phyloP scores from a whole-genome alignment of 2,113 vertebrate genomes.

The Pithys albifrons region DNA sequence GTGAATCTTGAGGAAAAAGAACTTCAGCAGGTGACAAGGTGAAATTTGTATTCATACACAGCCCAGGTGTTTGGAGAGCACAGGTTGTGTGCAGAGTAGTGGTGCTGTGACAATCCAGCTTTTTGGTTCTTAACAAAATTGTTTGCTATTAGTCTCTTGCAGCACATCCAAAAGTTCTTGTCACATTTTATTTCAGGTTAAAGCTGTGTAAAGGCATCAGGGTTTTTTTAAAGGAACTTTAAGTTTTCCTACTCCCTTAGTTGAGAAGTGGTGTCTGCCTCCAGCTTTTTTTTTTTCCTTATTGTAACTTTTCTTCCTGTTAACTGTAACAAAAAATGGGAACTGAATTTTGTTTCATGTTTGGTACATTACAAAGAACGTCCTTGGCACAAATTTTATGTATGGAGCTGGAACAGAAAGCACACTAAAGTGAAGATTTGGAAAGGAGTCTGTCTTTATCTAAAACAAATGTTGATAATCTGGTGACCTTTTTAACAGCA shows the following conservation, averaged over 20 bases:
- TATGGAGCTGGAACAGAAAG: background rate
- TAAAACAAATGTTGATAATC: conserved; percentile 5
- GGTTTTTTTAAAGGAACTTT: background rate
- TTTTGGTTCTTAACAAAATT: background rate
- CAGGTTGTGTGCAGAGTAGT: background rate
- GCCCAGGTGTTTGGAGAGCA: background rate
- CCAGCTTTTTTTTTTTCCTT: background rate
- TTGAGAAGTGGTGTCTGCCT: background rate
- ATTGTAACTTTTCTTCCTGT: background rate
- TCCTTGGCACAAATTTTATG: background rate
- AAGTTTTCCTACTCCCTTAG: background rate
- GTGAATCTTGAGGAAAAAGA: background rate
- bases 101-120: background rate
- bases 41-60: background rate
- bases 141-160: background rate
- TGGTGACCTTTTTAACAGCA: background rate
- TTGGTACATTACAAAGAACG: background rate
- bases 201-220: background rate
- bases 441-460: background rate
- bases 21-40: background rate
- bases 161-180: background rate
- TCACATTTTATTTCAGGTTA: background rate
- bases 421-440: background rate
- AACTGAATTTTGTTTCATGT: background rate
- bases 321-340: background rate